Conservation (phyloP, 2,888 invertebrate species). For the Gnatocerus cornutus region DNA sequence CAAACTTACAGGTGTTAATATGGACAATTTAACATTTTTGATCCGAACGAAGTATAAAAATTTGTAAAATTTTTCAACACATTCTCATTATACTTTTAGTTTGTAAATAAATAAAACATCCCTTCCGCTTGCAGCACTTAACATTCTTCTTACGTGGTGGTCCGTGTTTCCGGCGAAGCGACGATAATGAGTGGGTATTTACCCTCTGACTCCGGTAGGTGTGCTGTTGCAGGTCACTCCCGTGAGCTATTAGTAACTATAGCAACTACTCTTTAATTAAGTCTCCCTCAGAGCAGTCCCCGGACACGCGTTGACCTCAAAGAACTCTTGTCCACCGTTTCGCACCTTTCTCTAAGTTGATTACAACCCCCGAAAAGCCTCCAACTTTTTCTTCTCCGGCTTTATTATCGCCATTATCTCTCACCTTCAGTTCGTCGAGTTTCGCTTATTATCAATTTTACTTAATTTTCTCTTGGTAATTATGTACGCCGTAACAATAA, state of each 20-base stretch:
- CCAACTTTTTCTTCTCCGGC: conserved; percentile 45
- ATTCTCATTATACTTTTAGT: too few species aligned
- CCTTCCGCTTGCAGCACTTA: neutral
- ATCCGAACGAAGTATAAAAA: too few species aligned
- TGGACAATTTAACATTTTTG: too few species aligned
- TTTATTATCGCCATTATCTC: conserved; percentile 65
- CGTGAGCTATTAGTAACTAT: conserved; percentile 66
- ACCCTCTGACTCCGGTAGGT: conserved; percentile 58
- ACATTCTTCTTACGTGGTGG: conserved; percentile 6
- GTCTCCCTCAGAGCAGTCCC: conserved; percentile 58
- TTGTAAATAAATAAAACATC: neutral
- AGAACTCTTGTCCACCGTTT: conserved; percentile 59
- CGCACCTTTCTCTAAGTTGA: conserved; percentile 58
- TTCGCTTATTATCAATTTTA: conserved; percentile 64
- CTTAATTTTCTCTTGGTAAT: conserved; percentile 62
- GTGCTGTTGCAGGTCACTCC: conserved; percentile 59
- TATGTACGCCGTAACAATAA: conserved; percentile 65
- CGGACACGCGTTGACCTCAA: conserved; percentile 63
- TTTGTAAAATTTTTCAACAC: too few species aligned
- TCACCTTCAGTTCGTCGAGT: conserved; percentile 59
- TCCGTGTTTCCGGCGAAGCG: conserved; percentile 32
- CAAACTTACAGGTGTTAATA: too few species aligned
- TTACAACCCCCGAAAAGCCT: conserved; percentile 33
- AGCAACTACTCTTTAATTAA: conserved; percentile 67
- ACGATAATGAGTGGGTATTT: conserved; percentile 58